Conservation (phyloP, 1,140 invertebrate genomes). For the Linepithema humile region DNA sequence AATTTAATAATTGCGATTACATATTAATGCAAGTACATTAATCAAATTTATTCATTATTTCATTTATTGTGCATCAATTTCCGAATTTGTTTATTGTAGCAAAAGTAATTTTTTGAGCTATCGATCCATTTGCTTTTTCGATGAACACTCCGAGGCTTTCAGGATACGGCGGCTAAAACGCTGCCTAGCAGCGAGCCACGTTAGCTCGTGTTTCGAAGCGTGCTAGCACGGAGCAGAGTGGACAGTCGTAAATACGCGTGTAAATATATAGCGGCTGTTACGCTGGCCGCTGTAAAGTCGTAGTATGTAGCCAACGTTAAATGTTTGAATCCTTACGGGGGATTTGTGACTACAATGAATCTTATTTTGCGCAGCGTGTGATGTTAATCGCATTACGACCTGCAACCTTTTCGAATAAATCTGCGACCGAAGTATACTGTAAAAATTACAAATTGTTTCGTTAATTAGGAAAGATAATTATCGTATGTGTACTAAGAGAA, state of each 20-base stretch:
- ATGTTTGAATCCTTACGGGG: constrained; percentile 77
- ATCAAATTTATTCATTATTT: not conserved
- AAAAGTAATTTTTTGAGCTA: not conserved
- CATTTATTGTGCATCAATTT: not conserved
- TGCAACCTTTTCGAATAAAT: constrained; percentile 23
- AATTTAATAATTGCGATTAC: not conserved
- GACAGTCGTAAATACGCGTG: constrained; percentile 81
- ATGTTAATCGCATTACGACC: constrained; percentile 51
- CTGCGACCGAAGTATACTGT: not conserved
- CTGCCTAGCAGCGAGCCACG: constrained; percentile 10
- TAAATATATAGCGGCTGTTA: constrained; percentile 82
- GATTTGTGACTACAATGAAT: constrained; percentile 57
- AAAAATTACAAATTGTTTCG: not conserved
- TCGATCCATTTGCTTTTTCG: not conserved
- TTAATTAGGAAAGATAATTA: constrained; percentile 7
- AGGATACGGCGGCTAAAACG: constrained; percentile 35
- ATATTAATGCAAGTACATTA: not conserved
- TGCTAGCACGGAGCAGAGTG: constrained; percentile 68
- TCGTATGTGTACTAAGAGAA: not conserved
- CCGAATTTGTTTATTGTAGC: not conserved
- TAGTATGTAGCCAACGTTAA: constrained; percentile 76
- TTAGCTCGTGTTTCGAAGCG: constrained; percentile 41
- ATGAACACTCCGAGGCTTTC: not conserved
- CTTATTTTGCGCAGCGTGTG: constrained; percentile 30
- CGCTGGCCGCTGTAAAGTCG: constrained; percentile 77